phyloP scores from a whole-genome alignment of 2,113 vertebrate species.

The Eleginops maclovinus region DNA sequence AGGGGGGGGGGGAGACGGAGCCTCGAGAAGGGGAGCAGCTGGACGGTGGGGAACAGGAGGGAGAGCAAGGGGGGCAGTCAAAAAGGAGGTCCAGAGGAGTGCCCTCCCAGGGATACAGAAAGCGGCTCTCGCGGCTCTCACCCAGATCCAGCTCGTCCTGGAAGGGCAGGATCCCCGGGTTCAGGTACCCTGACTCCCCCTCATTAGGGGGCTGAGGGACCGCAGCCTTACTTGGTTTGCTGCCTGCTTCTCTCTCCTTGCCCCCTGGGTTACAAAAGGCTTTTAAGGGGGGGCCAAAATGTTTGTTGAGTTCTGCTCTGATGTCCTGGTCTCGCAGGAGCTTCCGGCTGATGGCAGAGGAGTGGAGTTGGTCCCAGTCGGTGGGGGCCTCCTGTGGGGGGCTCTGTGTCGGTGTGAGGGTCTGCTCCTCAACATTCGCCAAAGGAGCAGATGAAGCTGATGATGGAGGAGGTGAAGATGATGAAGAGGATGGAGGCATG shows the following conservation, averaged over 20 bases:
- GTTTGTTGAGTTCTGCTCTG: slow-evolving; percentile 97
- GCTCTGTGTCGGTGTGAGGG: slow-evolving; percentile 62
- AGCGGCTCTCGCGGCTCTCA: slow-evolving; percentile 90
- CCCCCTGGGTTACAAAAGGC: slow-evolving; percentile 83
- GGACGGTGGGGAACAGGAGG: slow-evolving; percentile 94
- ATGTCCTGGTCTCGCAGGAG: slow-evolving; percentile 96
- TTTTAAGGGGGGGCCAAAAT: slow-evolving; percentile 94
- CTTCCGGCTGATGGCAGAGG: slow-evolving; percentile 85
- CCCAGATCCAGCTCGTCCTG: slow-evolving; percentile 88
- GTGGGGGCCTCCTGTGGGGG: slow-evolving; percentile 67
- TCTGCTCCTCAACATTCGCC: slow-evolving; percentile 77
- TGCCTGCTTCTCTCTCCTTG: slow-evolving; percentile 66
- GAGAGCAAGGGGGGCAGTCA: slow-evolving; percentile 91
- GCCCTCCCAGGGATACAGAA: slow-evolving; percentile 95
- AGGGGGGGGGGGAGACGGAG: slow-evolving; percentile 92
- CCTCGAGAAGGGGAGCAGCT: slow-evolving; percentile 94
- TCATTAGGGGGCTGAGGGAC: slow-evolving; percentile 74
- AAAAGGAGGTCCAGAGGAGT: slow-evolving; percentile 94
- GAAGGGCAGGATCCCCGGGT: slow-evolving; percentile 91
- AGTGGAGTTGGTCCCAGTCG: slow-evolving; percentile 76
- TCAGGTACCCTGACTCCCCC: slow-evolving; percentile 87
- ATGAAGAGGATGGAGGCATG: slow-evolving; percentile 82
- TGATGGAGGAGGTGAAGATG: slow-evolving; percentile 79
- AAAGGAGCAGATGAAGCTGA: slow-evolving; percentile 80
- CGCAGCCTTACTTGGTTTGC: slow-evolving; percentile 56